Base-by-base conservation (phyloP, 2,888 invertebrate species). In the Taphrorychus bicolor region DNA sequence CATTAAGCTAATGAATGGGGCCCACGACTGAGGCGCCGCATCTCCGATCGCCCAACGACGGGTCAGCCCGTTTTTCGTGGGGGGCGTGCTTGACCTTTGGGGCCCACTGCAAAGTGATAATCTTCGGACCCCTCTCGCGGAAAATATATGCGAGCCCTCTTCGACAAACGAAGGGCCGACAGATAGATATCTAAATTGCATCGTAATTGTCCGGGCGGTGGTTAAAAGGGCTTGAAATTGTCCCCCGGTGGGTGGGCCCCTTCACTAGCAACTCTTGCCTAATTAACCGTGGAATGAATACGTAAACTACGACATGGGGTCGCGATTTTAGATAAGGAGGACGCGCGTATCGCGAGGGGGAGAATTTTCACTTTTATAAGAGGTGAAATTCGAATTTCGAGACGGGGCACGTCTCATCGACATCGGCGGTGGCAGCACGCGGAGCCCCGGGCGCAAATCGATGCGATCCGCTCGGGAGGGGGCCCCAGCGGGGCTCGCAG, bases 181-280 rank as follows among this genome's bases (percentile, higher is more conserved):
- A 21, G 81, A 81, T 82, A 81, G 80, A 79, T 80, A 82, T 82
- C 82, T 82, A 82, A 82, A 82, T 82, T 82, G 80, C 76, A 70
- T 73, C 78, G 80, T 82, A 82, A 82, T 82, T 82, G 82, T 81
- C 79, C 76, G 76, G 77, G 78, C 78, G 80, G 81, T 81, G 82
- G 79, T 81, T 82, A 82, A 82, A 81, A 82, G 82, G 80, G 82
- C 82, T 82, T 82, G 82, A 82, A 82, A 82, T 82, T 82, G 82
- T 81, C 80, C 80, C 78, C 75, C 74, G 77, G 74, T 77, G 78
- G 77, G 78, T 79, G 79, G 78, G 79, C 79, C 79, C 78, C 79
- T 77, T 76, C 75, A 73, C 49, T 22, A n/a, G n/a, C n/a, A n/a
- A n/a, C n/a, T 40, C 65, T 78, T 78, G 80, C 77, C 73, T 80